phyloP scores from a whole-genome alignment of 35 echinoderm and acorn worm species.

The Heliocidaris tuberculata region DNA sequence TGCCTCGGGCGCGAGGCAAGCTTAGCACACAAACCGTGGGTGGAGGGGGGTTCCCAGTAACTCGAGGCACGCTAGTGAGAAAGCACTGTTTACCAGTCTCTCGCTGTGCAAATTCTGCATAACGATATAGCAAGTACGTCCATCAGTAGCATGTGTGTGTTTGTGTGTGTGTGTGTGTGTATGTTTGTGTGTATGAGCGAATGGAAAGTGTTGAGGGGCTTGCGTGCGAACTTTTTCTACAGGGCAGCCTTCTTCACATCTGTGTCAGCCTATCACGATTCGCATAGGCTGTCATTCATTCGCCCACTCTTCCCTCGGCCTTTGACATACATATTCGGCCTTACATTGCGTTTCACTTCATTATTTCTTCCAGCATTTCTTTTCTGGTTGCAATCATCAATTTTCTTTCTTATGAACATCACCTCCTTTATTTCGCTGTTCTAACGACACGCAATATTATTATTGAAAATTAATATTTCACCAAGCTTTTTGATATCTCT shows the following conservation, averaged over 20 bases:
- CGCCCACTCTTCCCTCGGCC: too few species aligned
- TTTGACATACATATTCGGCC: too few species aligned
- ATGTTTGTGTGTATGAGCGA: background rate
- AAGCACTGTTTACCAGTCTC: conserved; percentile 25
- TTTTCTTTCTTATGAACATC: too few species aligned
- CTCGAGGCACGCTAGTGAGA: background rate
- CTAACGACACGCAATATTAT: too few species aligned
- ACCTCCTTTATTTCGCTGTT: too few species aligned
- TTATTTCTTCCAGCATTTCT: too few species aligned
- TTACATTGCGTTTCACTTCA: too few species aligned
- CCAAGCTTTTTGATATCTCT: too few species aligned
- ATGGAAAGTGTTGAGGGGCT: background rate
- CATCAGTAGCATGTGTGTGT: background rate
- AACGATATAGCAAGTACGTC: background rate
- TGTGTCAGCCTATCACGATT: background rate
- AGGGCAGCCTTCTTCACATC: background rate
- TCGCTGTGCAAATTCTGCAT: background rate
- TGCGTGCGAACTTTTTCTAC: conserved; percentile 8
- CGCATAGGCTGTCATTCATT: background rate
- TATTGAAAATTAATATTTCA: too few species aligned
- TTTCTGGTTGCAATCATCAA: too few species aligned
- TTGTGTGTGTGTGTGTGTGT: background rate
- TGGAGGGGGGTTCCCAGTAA: conserved; percentile 21
- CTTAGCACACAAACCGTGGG: conserved; percentile 5
- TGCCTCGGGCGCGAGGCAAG: background rate